These are phyloP conservation scores for Tiliqua scincoides DNA, from an alignment of 2,113 vertebrate genomes.

Conservation along the genomic window DNA sequence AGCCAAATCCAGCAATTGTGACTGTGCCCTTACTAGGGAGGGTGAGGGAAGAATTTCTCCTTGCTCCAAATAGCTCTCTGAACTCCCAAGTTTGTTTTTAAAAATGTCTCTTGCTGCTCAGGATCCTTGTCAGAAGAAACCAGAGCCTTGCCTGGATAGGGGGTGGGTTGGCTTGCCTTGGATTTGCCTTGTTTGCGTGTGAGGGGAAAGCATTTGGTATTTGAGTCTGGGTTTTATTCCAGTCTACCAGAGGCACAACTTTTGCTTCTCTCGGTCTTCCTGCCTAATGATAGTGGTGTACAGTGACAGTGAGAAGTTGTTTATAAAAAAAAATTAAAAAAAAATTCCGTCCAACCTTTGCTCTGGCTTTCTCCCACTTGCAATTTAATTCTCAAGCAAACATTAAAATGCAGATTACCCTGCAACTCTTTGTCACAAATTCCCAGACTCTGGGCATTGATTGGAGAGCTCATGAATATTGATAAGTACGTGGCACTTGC, in stretches of 20 bases:
- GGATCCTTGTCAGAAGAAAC: not conserved
- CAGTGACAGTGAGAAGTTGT: conserved; percentile 40
- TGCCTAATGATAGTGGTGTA: conserved; percentile 70
- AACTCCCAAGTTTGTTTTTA: not conserved
- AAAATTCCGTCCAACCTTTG: conserved; percentile 5
- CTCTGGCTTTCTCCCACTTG: not conserved
- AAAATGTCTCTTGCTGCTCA: not conserved
- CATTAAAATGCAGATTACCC: conserved; percentile 29
- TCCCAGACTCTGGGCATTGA: not conserved
- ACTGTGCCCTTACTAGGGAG: not conserved
- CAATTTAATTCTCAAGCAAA: conserved; percentile 44
- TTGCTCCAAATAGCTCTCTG: not conserved
- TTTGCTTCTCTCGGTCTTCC: conserved; percentile 65
- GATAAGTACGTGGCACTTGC: not conserved
- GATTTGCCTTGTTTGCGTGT: conserved; percentile 55
- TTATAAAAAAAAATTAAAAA: not conserved
- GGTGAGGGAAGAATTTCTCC: not conserved
- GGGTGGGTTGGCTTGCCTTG: conserved; percentile 49
- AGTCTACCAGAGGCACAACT: conserved; percentile 66
- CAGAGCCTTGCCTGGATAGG: not conserved
- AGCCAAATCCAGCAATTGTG: not conserved
- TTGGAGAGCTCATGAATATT: accelerated
- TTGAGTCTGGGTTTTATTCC: conserved; percentile 71
- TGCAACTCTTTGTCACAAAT: not conserved
- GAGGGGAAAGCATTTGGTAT: conserved; percentile 52